Evolutionary conservation across 2,113 vertebrate genomes (phyloP), one percentile per base, ranked within the genome.

Genomic region (Nibea albiflora): DNA sequence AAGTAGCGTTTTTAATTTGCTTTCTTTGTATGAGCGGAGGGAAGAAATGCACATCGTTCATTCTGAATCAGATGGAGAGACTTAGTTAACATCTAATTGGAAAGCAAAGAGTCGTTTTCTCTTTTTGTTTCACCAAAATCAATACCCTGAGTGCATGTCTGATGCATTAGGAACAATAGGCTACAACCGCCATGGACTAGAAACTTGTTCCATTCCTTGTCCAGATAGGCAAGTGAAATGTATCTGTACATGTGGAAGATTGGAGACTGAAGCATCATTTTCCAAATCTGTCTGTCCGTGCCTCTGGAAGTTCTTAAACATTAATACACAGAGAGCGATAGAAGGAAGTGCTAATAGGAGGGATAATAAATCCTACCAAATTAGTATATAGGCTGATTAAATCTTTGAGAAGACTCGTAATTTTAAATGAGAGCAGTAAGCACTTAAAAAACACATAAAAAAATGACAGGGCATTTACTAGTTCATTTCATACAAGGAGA

Each of bases 1-100:
- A 89, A 77, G 77, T 81, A 91, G 90, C 79, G 80, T 42, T 85
- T 90, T 85, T 73, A 84, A 86, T 90, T 87, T 83, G 81, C 60
- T 77, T 73, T 80, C 76, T 81, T 78, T 85, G 79, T 71, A 77
- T 73, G 78, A 80, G 76, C 46, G 62, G 44, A 83, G 35, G 67
- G 26, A 44, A 85, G 35, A 71, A 62, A 75, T 62, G 77, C 54
- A 53, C 57, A 75, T 83, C 4, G 26, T 50, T 88, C 70, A 88
- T 74, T 81, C 28, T 17, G 53, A 75, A 82, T 66, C 47, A 87
- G 76, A 84, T 61, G 62, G 60, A 54, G 20, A 14, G 46, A 75
- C n/a, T 78, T 70, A 31, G 61, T 85, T 85, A 80, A 56, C 24
- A 80, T 65, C 60, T 79, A 77, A 85, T 67, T 87, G 73, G 44